Percentiles rank a stretch among this genome's conserved stretches.
phyloP scores from a whole-genome alignment of 2,888 invertebrate species.

The Dilophus febrilis region DNA sequence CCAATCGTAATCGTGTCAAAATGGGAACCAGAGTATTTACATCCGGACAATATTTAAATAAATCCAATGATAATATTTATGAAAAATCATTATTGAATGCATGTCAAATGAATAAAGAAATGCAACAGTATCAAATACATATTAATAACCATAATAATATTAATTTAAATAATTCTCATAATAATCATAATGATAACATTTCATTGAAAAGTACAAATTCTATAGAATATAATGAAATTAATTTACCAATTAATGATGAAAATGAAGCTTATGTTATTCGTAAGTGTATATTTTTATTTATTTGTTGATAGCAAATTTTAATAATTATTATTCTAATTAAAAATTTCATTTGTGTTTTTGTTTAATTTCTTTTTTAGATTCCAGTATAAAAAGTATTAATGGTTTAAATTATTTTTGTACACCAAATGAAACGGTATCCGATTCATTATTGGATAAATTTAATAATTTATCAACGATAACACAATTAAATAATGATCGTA shows the following conservation, averaged over 20 bases:
- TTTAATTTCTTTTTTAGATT: conserved; percentile 10
- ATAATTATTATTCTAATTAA: neutral
- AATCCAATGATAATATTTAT: conserved; percentile 14
- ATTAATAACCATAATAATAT: neutral
- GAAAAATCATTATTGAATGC: conserved; percentile 9
- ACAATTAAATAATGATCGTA: conserved; percentile 10
- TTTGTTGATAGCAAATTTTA: too few species aligned
- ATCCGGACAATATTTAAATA: conserved; percentile 12
- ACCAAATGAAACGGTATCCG: conserved; percentile 37
- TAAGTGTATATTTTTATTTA: too few species aligned
- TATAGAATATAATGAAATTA: conserved; percentile 5
- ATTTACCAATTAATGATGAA: conserved; percentile 1
- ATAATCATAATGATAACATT: neutral
- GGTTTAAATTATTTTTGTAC: conserved; percentile 16
- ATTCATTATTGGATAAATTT: conserved; percentile 50
- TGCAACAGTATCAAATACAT: too few species aligned
- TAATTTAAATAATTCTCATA: neutral
- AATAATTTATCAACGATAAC: conserved; percentile 44
- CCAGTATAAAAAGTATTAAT: conserved; percentile 11
- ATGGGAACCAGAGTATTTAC: conserved; percentile 54
- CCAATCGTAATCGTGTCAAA: conserved; percentile 48
- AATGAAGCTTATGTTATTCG: conserved; percentile 12
- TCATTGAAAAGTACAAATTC: conserved; percentile 10
- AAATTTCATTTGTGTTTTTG: neutral
- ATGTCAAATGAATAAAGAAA: conserved; percentile 6